phyloP scores from a whole-genome alignment of 2,797 vertebrate species.

The Podargus strigoides region DNA sequence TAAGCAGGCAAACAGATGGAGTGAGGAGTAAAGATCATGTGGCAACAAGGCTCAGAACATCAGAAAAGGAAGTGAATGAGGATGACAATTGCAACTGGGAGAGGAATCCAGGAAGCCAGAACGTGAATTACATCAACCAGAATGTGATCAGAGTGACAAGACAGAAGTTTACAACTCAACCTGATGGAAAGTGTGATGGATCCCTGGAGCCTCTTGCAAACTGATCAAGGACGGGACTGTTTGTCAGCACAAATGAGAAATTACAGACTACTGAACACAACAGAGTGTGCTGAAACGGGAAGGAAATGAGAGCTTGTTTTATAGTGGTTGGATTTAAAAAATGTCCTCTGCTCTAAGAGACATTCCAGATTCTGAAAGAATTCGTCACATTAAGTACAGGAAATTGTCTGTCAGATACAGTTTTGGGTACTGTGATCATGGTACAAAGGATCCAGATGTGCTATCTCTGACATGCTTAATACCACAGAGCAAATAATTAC shows the following conservation, averaged over 20 bases:
- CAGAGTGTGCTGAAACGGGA: not conserved
- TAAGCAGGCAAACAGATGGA: not conserved
- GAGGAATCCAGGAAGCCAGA: not conserved
- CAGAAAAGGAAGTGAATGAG: not conserved
- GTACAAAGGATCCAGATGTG: not conserved
- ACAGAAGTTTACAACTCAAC: not conserved
- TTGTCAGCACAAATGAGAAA: slow-evolving; percentile 10
- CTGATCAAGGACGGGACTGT: not conserved
- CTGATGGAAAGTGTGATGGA: not conserved
- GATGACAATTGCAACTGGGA: not conserved
- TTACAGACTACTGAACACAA: not conserved
- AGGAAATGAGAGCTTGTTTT: not conserved
- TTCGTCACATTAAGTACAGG: not conserved
- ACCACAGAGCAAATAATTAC: not conserved
- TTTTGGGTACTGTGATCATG: not conserved
- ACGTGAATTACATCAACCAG: not conserved
- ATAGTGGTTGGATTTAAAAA: not conserved
- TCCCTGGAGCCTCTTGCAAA: not conserved
- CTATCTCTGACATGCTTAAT: not conserved
- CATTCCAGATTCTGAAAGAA: not conserved
- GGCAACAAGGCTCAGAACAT: not conserved
- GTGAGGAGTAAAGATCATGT: not conserved
- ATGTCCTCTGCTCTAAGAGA: not conserved
- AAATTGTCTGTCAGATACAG: not conserved
- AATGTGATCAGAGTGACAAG: not conserved